These are phyloP conservation scores for Antheraea pernyi DNA, from an alignment of 1,140 invertebrate genomes.

Conservation along the genomic window DNA sequence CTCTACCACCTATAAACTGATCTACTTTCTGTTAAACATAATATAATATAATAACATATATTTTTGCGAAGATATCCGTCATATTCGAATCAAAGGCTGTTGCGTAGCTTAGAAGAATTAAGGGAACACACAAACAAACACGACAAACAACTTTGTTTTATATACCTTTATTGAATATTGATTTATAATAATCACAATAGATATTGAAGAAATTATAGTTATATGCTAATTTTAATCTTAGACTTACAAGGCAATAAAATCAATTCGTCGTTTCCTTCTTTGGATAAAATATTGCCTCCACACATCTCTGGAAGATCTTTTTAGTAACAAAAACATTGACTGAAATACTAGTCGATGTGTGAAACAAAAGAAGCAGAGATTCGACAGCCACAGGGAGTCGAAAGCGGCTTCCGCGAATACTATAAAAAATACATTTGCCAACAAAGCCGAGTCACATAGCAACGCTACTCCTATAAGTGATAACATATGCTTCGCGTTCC, in stretches of 20 bases:
- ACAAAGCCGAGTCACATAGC: conserved; percentile 12
- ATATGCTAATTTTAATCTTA: too few relatives aligned
- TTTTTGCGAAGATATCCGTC: too few relatives aligned
- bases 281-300: not conserved
- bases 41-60: too few relatives aligned
- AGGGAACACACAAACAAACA: too few relatives aligned
- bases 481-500: conserved; percentile 12
- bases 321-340: not conserved
- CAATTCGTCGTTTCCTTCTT: not conserved
- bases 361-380: not conserved
- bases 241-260: not conserved
- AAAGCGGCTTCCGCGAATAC: not conserved
- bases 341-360: not conserved
- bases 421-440: not conserved
- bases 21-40: too few relatives aligned
- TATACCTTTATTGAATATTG: too few relatives aligned
- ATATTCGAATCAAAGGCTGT: too few relatives aligned
- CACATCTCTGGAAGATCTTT: not conserved
- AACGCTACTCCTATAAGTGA: conserved; percentile 19
- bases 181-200: too few relatives aligned
- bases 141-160: too few relatives aligned
- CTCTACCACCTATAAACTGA: too few relatives aligned
- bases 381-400: not conserved
- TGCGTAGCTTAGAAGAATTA: too few relatives aligned
- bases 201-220: too few relatives aligned